Conservation (phyloP, 1,140 invertebrate genomes). For the Mya arenaria region DNA sequence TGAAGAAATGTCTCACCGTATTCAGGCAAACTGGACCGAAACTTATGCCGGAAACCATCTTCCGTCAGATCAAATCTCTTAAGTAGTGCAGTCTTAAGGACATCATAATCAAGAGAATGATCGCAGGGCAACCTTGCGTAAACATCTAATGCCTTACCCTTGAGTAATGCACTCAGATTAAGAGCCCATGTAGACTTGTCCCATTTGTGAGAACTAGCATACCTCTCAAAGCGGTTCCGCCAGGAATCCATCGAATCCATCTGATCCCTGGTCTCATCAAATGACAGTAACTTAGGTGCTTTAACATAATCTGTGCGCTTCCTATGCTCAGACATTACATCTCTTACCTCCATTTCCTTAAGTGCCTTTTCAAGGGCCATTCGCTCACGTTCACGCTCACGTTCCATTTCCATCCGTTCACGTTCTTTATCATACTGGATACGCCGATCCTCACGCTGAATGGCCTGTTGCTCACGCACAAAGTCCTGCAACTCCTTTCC, state of each 20-base stretch:
- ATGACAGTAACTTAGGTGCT: constrained; percentile 38
- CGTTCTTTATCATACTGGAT: too few relatives aligned
- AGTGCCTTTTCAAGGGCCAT: too few relatives aligned
- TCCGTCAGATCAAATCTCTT: constrained; percentile 14
- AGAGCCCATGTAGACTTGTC: neutral
- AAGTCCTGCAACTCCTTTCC: too few relatives aligned
- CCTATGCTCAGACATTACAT: too few relatives aligned
- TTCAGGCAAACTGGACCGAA: neutral
- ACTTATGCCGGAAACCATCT: constrained; percentile 7
- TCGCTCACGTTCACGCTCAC: too few relatives aligned
- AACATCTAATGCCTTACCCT: constrained; percentile 27
- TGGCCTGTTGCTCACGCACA: too few relatives aligned
- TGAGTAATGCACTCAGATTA: constrained; percentile 20
- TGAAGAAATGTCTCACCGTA: neutral
- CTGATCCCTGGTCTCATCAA: constrained; percentile 57
- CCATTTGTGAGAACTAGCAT: neutral
- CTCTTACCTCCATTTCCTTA: too few relatives aligned
- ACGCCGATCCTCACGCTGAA: too few relatives aligned
- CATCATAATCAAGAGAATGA: neutral
- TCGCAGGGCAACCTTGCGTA: constrained; percentile 5
- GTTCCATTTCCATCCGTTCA: too few relatives aligned
- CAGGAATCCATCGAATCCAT: constrained; percentile 5
- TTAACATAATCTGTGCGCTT: too few relatives aligned
- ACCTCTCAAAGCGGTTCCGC: constrained; percentile 4
- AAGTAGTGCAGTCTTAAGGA: constrained; percentile 15